A percentile compares a stretch with the other conserved stretches of the same genome.
Evolutionary conservation across 1,140 invertebrate genomes (phyloP).

Genomic region (Zaprionus africanus): DNA sequence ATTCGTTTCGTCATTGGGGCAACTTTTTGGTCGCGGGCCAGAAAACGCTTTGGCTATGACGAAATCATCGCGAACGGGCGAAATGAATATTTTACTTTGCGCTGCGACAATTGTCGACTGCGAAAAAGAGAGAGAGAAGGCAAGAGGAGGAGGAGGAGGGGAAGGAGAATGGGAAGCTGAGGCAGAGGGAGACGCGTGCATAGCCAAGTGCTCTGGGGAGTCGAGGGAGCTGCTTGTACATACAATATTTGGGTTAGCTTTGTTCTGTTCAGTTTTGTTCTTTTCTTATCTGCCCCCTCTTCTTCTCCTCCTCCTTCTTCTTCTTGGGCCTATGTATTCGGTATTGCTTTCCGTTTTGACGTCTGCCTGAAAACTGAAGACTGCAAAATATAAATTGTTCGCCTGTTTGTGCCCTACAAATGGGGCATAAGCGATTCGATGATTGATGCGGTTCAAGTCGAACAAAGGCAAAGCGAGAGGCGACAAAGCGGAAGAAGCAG

Average conservation of each 20-base stretch:
- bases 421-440: constrained; percentile 8
- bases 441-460: neutral
- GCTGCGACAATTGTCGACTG: constrained; percentile 63
- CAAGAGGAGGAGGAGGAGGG: neutral
- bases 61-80: constrained; percentile 54
- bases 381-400: constrained; percentile 44
- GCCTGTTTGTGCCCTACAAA: constrained; percentile 6
- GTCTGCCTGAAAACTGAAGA: constrained; percentile 38
- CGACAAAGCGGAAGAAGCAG: neutral
- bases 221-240: constrained; percentile 40
- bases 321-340: constrained; percentile 22
- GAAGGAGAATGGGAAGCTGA: neutral
- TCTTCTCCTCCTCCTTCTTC: neutral
- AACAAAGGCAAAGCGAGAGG: neutral
- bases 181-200: neutral
- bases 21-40: constrained; percentile 49
- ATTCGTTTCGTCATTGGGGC: constrained; percentile 50
- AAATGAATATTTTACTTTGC: constrained; percentile 67
- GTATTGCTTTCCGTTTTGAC: constrained; percentile 69
- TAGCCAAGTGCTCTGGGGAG: constrained; percentile 1
- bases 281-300: neutral
- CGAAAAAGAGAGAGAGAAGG: constrained; percentile 2
- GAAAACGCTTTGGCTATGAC: constrained; percentile 54
- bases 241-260: constrained; percentile 75
- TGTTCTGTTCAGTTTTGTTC: constrained; percentile 19